phyloP scores from a whole-genome alignment of 2,888 invertebrate genomes.

The Macrophya annulata region DNA sequence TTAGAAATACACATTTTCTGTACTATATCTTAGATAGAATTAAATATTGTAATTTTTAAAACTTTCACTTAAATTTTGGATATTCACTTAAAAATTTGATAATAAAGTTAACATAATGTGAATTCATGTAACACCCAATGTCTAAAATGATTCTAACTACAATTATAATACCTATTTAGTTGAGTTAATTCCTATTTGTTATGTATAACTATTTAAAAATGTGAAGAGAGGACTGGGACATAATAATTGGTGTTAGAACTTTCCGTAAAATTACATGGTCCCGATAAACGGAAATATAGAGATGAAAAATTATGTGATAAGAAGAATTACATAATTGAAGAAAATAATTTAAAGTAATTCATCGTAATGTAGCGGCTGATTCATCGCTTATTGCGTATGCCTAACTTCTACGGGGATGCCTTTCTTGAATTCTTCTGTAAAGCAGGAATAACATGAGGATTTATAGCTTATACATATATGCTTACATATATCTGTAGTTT shows the following conservation, averaged over 20 bases:
- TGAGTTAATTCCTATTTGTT: constrained; percentile 2
- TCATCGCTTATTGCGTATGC: constrained; percentile 48
- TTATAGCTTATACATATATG: constrained; percentile 9
- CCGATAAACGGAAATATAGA: not conserved
- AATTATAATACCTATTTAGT: constrained; percentile 5
- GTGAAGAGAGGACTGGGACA: not conserved
- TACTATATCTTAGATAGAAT: not conserved
- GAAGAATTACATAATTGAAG: not conserved
- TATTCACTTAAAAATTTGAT: not conserved
- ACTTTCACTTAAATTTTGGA: no score
- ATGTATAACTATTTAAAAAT: not conserved
- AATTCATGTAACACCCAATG: constrained; percentile 14
- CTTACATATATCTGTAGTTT: constrained; percentile 18
- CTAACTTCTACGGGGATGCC: constrained; percentile 48
- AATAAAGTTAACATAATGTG: not conserved
- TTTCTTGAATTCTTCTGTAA: constrained; percentile 53
- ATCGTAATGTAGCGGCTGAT: constrained; percentile 45
- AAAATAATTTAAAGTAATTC: constrained; percentile 23
- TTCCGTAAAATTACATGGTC: not conserved
- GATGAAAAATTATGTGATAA: not conserved
- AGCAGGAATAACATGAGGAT: constrained; percentile 49
- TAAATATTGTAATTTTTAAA: not conserved
- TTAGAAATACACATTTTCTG: not conserved
- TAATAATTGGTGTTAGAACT: not conserved
- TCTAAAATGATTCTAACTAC: not conserved